Percentiles rank a stretch among this genome's conserved stretches.
Evolutionary conservation across 2,888 invertebrate species (phyloP).

Genomic region (Ametastegia equiseti): DNA sequence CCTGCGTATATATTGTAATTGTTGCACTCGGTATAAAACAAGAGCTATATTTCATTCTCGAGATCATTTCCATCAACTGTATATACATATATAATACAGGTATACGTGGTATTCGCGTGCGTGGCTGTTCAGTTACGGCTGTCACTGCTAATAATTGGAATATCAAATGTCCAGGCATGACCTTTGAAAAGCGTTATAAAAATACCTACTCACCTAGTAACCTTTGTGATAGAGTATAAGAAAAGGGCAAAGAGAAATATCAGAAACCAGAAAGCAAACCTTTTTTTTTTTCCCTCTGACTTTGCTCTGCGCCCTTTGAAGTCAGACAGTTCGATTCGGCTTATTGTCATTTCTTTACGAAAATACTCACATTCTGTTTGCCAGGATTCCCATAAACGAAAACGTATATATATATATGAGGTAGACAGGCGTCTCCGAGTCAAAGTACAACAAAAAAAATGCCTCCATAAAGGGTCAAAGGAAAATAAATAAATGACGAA

Average conservation of each 20-base stretch:
- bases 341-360: too few species aligned
- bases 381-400: too few species aligned
- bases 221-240: neutral
- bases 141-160: conserved; percentile 11
- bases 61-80: neutral
- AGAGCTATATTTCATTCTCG: neutral
- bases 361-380: too few species aligned
- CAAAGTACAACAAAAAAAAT: neutral
- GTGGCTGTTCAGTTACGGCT: neutral
- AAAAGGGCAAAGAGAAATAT: neutral
- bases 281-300: neutral
- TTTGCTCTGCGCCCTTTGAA: too few species aligned
- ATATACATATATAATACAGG: too few species aligned
- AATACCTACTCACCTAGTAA: neutral
- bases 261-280: neutral
- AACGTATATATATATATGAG: too few species aligned
- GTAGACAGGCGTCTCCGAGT: too few species aligned
- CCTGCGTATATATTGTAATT: conserved; percentile 2
- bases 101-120: neutral
- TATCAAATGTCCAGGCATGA: neutral
- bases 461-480: neutral
- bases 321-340: too few species aligned
- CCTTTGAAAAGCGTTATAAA: neutral
- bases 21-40: neutral
- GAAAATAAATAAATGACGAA: conserved; percentile 4